Conservation (phyloP, 2,113 vertebrate genomes). For the Bos javanicus region DNA sequence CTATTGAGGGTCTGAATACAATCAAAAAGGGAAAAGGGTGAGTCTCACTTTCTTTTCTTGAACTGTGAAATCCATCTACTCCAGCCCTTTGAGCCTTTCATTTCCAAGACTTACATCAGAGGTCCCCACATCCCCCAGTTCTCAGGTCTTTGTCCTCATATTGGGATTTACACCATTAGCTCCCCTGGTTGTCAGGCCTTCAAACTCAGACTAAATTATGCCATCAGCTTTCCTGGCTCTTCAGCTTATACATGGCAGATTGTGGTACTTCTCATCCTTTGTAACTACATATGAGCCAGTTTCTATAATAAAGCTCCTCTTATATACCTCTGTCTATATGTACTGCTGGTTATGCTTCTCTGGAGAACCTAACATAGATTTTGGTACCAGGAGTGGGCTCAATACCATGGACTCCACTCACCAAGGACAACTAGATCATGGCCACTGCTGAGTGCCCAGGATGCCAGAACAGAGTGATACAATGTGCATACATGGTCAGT, state of each 20-base stretch:
- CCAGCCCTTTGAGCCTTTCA: background rate
- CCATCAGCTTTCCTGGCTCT: background rate
- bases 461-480: background rate
- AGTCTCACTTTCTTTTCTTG: background rate
- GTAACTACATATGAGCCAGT: background rate
- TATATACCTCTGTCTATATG: background rate
- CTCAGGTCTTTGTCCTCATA: background rate
- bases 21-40: background rate
- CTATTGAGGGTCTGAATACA: background rate
- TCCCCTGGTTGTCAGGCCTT: background rate
- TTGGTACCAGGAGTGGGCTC: background rate
- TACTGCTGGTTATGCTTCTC: background rate
- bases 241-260: background rate
- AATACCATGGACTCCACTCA: background rate
- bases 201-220: background rate
- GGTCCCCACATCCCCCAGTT: background rate
- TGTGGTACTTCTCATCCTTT: background rate
- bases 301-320: background rate
- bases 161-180: background rate
- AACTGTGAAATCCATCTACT: background rate
- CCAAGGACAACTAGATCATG: background rate
- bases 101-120: background rate
- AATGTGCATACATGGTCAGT: rapidly evolving
- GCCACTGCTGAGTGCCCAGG: background rate
- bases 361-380: background rate